phyloP scores from a whole-genome alignment of 2,113 vertebrate species.

The Pachypanchax playfairii region DNA sequence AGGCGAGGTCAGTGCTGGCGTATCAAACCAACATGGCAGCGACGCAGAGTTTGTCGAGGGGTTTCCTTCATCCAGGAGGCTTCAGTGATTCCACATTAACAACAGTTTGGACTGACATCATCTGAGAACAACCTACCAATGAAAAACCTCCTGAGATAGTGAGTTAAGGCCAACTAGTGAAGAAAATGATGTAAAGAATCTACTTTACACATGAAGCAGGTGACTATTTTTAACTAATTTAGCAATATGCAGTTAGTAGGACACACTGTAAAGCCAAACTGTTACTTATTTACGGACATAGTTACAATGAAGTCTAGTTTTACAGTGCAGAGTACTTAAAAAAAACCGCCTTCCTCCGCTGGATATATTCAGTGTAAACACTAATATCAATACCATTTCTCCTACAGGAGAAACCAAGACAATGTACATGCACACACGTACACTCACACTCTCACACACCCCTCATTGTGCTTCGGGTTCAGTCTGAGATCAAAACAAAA shows the following conservation, averaged over 20 bases:
- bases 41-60: not conserved
- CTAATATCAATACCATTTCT: constrained; percentile 49
- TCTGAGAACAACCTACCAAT: constrained; percentile 42
- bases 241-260: constrained; percentile 43
- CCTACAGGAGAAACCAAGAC: constrained; percentile 36
- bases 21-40: not conserved
- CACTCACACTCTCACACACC: constrained; percentile 1
- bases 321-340: constrained; percentile 47
- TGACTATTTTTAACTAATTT: constrained; percentile 10
- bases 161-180: constrained; percentile 79
- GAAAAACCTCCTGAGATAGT: constrained; percentile 73
- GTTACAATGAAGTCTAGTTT: constrained; percentile 25
- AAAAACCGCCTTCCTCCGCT: constrained; percentile 44
- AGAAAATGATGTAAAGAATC: constrained; percentile 35
- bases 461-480: constrained; percentile 67
- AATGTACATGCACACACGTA: constrained; percentile 10
- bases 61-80: constrained; percentile 6
- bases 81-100: not conserved
- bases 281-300: constrained; percentile 24
- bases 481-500: constrained; percentile 33
- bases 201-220: constrained; percentile 34
- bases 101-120: constrained; percentile 18
- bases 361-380: constrained; percentile 62
- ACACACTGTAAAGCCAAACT: constrained; percentile 14
- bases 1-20: not conserved